Conservation (phyloP, 2,113 vertebrate genomes). For the Serinus canaria region DNA sequence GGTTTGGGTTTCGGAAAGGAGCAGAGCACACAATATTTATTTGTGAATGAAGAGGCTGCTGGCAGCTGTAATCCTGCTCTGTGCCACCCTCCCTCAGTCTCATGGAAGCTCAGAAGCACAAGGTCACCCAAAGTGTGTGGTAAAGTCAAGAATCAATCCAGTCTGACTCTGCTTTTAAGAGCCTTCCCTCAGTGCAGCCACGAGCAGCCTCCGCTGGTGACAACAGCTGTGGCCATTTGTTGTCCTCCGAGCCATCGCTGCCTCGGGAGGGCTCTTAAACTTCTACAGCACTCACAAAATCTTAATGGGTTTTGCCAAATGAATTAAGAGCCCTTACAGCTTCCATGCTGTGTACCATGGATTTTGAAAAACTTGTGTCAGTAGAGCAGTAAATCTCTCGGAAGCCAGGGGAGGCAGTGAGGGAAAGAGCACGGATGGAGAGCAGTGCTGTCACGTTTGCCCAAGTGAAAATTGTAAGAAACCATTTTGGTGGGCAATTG, state of each 20-base stretch:
- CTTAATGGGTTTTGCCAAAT: slow-evolving; percentile 16
- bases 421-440: background rate
- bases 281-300: slow-evolving; percentile 9
- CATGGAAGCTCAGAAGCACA: background rate
- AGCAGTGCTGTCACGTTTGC: background rate
- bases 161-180: background rate
- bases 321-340: slow-evolving; percentile 23
- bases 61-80: background rate
- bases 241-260: background rate
- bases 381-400: background rate
- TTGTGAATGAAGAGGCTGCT: background rate
- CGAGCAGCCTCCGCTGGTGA: background rate
- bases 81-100: background rate
- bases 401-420: background rate
- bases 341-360: background rate
- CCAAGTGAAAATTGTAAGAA: background rate
- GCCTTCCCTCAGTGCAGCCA: background rate
- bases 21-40: background rate
- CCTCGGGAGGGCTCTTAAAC: background rate
- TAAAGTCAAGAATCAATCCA: background rate
- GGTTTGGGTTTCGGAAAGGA: background rate
- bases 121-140: background rate
- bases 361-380: slow-evolving; percentile 2
- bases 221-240: background rate
- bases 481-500: background rate